Evolutionary conservation across 2,888 invertebrate species (phyloP), one percentile per base, ranked within the genome.

Genomic region (Hedychridium roseum): DNA sequence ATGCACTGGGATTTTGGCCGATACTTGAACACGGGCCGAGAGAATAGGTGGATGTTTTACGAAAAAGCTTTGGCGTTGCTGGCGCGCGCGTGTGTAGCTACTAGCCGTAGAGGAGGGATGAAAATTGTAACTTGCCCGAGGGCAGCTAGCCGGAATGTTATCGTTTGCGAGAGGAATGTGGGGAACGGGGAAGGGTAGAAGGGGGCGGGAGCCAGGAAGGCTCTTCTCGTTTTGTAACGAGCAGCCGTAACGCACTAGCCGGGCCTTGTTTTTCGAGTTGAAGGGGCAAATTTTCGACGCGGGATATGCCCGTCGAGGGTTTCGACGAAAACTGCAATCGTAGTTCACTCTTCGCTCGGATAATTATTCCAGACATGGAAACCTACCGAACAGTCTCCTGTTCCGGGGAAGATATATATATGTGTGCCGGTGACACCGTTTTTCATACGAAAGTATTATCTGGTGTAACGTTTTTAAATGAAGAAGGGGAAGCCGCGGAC

Each of bases 251-350:
- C 32, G 44, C 49, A 36, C 35, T 50, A 28, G 44, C 51, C 36
- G 27, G 34, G 16, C 31, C 43, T 23, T 31, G 39, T 48, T 45
- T 48, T 39, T 40, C 36, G 23, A 50, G 37, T 28, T 9, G 46
- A 46, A 59, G 52, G 37, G 43, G 47, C n/a, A n/a, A 50, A 47
- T 59, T 58, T 59, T 51, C 44, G 14, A 46, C 38, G 28, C 17
- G 44, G n/a, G 26, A 36, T 14, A 26, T 18, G 31, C 20, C 5
- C 23, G 34, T n/a, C 23, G 36, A 36, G 44, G 20, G 35, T n/a
- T 37, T 21, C 27, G 27, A 44, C 31, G 36, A 32, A 41, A n/a
- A n/a, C n/a, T n/a, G n/a, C n/a, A n/a, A n/a, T n/a, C n/a, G n/a
- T n/a, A n/a, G n/a, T n/a, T n/a, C n/a, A n/a, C n/a, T n/a, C n/a